Evolutionary conservation across 1,140 invertebrate species (phyloP).

Genomic region (Calephelis nemesis): DNA sequence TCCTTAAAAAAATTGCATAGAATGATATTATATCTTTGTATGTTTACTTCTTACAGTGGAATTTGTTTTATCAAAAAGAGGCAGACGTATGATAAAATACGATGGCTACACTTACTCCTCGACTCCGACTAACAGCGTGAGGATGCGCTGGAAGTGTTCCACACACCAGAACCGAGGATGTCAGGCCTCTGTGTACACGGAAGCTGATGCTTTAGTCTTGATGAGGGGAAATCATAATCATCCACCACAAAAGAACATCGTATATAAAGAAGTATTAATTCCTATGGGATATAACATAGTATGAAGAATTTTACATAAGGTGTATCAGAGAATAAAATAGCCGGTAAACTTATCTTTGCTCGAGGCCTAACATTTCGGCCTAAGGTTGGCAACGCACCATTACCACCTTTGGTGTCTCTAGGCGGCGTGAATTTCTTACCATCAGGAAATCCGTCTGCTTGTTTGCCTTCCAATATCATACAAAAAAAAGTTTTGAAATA

Average conservation of each 20-base stretch:
- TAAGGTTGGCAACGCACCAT: no score
- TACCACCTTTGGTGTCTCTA: no score
- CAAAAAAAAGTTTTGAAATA: no score
- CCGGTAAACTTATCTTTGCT: no score
- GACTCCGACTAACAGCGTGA: constrained; percentile 18
- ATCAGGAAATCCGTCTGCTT: no score
- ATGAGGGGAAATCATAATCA: constrained; percentile 31
- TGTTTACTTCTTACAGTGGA: constrained; percentile 26
- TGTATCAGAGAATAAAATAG: no score
- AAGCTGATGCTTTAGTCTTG: constrained; percentile 18
- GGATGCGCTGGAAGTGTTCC: constrained; percentile 48
- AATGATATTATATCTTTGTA: no score
- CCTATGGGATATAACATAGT: not conserved
- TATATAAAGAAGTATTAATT: constrained; percentile 2
- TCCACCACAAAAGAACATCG: constrained; percentile 24
- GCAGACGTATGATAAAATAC: constrained; percentile 40
- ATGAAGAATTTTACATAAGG: no score
- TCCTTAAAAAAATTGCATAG: no score
- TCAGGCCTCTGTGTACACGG: constrained; percentile 26
- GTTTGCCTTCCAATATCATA: no score
- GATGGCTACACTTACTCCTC: constrained; percentile 41
- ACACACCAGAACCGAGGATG: constrained; percentile 47
- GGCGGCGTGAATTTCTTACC: no score
- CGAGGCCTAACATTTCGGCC: no score
- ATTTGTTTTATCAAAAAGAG: constrained; percentile 41